These are phyloP conservation scores for Dorcus hopei DNA, from an alignment of 2,888 invertebrate species.

Conservation along the genomic window DNA sequence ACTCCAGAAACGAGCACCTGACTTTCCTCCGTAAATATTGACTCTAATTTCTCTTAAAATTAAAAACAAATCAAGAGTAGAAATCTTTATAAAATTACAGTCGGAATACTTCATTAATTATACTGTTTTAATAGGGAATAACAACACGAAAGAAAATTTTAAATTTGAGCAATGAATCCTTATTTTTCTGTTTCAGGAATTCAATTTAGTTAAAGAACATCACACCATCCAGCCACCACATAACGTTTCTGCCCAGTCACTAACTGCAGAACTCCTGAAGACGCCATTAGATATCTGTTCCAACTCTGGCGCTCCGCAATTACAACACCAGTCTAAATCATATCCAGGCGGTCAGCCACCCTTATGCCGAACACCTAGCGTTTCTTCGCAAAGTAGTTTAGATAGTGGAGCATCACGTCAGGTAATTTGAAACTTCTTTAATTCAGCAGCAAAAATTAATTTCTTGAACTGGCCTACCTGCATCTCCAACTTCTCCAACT, in stretches of 20 bases:
- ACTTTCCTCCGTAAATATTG: too few relatives aligned
- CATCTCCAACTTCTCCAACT: not conserved
- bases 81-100: too few relatives aligned
- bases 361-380: conserved; percentile 73
- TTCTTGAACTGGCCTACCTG: not conserved
- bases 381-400: conserved; percentile 79
- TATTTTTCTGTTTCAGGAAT: conserved; percentile 53
- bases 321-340: conserved; percentile 68
- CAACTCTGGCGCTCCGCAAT: conserved; percentile 51
- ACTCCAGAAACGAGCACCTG: too few relatives aligned
- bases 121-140: too few relatives aligned
- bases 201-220: conserved; percentile 63
- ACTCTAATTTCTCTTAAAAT: too few relatives aligned
- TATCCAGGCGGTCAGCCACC: conserved; percentile 59
- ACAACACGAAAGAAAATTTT: too few relatives aligned
- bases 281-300: conserved; percentile 58
- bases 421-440: conserved; percentile 22
- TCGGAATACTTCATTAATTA: too few relatives aligned
- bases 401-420: conserved; percentile 55
- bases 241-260: conserved; percentile 46
- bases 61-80: too few relatives aligned
- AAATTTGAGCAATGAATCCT: too few relatives aligned
- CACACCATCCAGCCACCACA: conserved; percentile 60
- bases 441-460: not conserved
- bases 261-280: conserved; percentile 46